These are phyloP conservation scores for Oscheius sp. DNA, from an alignment of 1,140 invertebrate species.

Conservation along the genomic window DNA sequence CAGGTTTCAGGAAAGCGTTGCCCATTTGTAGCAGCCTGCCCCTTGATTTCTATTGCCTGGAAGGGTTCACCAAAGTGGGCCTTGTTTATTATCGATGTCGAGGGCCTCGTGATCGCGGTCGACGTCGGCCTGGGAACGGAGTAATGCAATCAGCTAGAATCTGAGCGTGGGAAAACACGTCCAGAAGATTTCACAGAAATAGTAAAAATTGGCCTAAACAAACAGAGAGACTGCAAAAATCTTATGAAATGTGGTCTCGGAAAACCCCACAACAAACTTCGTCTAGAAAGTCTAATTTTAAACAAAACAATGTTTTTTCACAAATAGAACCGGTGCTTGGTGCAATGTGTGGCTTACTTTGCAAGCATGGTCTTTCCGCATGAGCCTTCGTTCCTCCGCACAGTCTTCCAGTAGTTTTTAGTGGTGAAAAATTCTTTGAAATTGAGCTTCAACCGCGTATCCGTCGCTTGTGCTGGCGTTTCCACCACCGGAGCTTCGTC, in stretches of 20 bases:
- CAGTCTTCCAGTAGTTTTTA: constrained; percentile 42
- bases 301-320: background rate
- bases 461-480: constrained; percentile 3
- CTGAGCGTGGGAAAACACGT: background rate
- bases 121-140: background rate
- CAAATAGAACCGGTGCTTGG: background rate
- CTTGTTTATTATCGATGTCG: background rate
- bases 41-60: no score
- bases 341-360: constrained; percentile 15
- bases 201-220: no score
- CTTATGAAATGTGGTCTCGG: no score
- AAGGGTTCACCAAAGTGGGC: background rate
- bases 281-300: no score
- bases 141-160: background rate
- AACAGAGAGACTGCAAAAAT: no score
- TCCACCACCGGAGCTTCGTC: background rate
- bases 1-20: no score
- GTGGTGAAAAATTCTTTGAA: constrained; percentile 41
- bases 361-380: constrained; percentile 25
- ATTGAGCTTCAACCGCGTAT: constrained; percentile 36
- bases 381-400: constrained; percentile 34
- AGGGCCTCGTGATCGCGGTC: background rate
- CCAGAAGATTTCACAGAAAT: no score
- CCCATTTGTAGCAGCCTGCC: no score
- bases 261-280: no score